phyloP scores from a whole-genome alignment of 1,140 invertebrate species.

The Camponotus vicinus region DNA sequence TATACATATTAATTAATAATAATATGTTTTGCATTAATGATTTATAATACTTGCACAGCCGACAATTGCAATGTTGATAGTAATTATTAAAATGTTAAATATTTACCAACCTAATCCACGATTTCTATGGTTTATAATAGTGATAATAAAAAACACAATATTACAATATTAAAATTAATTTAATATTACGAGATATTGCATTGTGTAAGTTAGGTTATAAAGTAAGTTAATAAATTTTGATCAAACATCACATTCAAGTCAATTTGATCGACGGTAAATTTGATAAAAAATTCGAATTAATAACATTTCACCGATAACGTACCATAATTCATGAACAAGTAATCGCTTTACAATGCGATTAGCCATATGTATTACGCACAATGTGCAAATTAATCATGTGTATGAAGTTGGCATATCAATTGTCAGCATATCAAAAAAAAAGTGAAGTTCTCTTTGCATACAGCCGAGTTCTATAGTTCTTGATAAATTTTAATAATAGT shows the following conservation, averaged over 20 bases:
- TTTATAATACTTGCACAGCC: no score
- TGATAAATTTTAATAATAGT: no score
- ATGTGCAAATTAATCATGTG: neutral
- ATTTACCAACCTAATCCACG: no score
- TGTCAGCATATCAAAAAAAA: no score
- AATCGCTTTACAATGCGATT: neutral
- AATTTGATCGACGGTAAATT: neutral
- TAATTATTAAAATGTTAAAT: no score
- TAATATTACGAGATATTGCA: neutral
- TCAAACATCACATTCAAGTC: neutral
- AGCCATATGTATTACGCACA: neutral
- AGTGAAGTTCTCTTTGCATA: no score
- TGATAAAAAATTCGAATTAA: neutral
- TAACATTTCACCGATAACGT: conserved; percentile 9
- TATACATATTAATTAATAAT: no score
- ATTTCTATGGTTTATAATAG: neutral
- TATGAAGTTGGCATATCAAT: no score
- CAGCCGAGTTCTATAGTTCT: no score
- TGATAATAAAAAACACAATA: neutral
- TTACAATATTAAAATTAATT: neutral
- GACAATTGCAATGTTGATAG: no score
- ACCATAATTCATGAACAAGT: neutral
- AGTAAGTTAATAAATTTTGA: conserved; percentile 2
- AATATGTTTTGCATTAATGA: no score
- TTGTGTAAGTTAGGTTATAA: neutral